Conservation (phyloP, 2,113 vertebrate species). For the Bujurquina vittata region DNA sequence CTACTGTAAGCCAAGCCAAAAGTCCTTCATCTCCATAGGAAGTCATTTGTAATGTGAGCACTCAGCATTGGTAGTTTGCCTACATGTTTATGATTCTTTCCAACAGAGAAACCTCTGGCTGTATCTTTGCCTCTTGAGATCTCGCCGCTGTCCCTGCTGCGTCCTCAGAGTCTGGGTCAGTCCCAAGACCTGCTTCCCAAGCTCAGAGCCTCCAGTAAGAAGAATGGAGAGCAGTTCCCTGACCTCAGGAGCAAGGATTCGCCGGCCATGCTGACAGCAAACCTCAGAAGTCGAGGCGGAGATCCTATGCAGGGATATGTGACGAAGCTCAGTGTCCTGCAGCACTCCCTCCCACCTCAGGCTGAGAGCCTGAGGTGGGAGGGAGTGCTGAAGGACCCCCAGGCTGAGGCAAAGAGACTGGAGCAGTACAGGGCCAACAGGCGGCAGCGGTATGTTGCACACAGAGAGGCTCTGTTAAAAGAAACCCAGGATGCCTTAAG, state of each 20-base stretch:
- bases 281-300: neutral
- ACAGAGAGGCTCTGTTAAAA: constrained; percentile 70
- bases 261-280: neutral
- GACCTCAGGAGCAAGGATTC: constrained; percentile 30
- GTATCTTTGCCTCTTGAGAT: constrained; percentile 34
- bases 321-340: constrained; percentile 28
- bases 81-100: constrained; percentile 25
- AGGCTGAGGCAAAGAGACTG: constrained; percentile 85
- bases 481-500: neutral
- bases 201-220: constrained; percentile 18
- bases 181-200: constrained; percentile 29
- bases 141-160: constrained; percentile 15
- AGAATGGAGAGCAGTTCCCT: neutral
- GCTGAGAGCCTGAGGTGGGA: constrained; percentile 86
- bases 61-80: neutral
- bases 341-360: constrained; percentile 17
- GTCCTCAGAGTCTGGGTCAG: neutral
- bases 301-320: constrained; percentile 11
- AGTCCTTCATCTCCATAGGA: neutral
- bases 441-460: constrained; percentile 81
- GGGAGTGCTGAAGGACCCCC: constrained; percentile 82
- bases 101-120: constrained; percentile 75
- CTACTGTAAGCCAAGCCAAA: neutral
- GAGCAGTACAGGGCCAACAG: constrained; percentile 81
- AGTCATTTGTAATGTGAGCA: neutral